phyloP scores from a whole-genome alignment of 2,888 invertebrate genomes.

The Drosophila acutilabella region DNA sequence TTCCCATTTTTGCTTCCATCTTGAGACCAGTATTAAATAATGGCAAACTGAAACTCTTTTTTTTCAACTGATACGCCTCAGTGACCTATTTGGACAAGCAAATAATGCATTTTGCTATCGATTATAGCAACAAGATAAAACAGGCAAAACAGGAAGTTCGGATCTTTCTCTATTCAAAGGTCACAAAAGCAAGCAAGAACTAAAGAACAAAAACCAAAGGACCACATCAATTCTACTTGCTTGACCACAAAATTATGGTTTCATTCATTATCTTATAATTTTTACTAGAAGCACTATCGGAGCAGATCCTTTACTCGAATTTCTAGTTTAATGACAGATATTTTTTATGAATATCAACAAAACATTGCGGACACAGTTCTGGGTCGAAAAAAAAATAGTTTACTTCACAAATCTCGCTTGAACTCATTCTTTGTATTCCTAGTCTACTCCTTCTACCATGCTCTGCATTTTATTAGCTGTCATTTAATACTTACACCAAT shows the following conservation, averaged over 20 bases:
- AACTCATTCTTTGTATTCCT: too few relatives aligned
- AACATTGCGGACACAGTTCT: too few relatives aligned
- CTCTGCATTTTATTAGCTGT: too few relatives aligned
- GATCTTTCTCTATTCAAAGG: conserved; percentile 18
- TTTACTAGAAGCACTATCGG: conserved; percentile 20
- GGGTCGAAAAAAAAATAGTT: too few relatives aligned
- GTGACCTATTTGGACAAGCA: conserved; percentile 66
- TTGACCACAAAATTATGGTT: conserved; percentile 71
- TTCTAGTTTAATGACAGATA: conserved; percentile 63
- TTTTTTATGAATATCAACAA: conserved; percentile 15
- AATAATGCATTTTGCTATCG: conserved; percentile 31
- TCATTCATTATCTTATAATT: conserved; percentile 68
- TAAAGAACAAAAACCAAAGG: neutral
- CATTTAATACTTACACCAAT: too few relatives aligned
- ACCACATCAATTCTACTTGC: conserved; percentile 67
- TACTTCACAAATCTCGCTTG: too few relatives aligned
- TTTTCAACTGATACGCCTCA: conserved; percentile 54
- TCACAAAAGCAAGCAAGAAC: neutral
- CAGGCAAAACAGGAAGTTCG: conserved; percentile 55
- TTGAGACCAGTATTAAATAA: conserved; percentile 23
- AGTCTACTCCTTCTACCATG: too few relatives aligned
- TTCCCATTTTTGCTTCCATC: conserved; percentile 14
- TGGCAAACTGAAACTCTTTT: conserved; percentile 56
- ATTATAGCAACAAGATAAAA: conserved; percentile 51
- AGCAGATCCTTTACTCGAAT: conserved; percentile 46